These are phyloP conservation scores for Anseranas semipalmata DNA, from an alignment of 2,113 vertebrate species.

Conservation along the genomic window DNA sequence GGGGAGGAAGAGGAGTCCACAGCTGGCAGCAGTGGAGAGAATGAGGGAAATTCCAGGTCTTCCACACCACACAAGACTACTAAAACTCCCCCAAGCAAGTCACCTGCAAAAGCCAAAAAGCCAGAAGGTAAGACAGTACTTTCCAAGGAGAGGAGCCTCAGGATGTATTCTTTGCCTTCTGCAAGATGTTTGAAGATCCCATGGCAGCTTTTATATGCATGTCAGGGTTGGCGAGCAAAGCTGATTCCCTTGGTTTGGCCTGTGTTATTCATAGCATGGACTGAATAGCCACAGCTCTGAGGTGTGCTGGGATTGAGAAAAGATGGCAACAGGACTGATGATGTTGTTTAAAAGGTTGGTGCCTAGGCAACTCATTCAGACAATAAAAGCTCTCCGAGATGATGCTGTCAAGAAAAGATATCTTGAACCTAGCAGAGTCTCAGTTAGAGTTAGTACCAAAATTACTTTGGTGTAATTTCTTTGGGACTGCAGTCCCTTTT, in stretches of 20 bases:
- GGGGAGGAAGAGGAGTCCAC: slow-evolving; percentile 85
- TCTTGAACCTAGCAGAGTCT: not conserved
- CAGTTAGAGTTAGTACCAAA: not conserved
- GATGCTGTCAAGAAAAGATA: not conserved
- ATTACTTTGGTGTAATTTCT: not conserved
- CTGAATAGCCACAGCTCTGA: not conserved
- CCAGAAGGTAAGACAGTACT: slow-evolving; percentile 43
- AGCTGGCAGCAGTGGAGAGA: slow-evolving; percentile 83
- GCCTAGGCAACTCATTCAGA: not conserved
- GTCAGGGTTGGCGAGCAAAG: not conserved
- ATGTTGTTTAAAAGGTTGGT: not conserved
- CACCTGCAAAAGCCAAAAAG: slow-evolving; percentile 64
- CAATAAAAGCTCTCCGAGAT: not conserved
- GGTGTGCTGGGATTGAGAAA: not conserved
- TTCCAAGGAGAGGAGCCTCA: not conserved
- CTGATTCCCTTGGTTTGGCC: not conserved
- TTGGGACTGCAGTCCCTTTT: not conserved
- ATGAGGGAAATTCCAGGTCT: slow-evolving; percentile 79
- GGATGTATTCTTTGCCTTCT: no score
- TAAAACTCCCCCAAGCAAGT: slow-evolving; percentile 59
- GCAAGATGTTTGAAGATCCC: not conserved
- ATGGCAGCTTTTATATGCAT: accelerated
- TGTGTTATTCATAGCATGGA: not conserved
- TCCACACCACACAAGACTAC: slow-evolving; percentile 61
- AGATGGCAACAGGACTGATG: not conserved